Evolutionary conservation across 2,113 vertebrate species (phyloP), one percentile per base, ranked within the genome.

Genomic region (Nesoenas mayeri): DNA sequence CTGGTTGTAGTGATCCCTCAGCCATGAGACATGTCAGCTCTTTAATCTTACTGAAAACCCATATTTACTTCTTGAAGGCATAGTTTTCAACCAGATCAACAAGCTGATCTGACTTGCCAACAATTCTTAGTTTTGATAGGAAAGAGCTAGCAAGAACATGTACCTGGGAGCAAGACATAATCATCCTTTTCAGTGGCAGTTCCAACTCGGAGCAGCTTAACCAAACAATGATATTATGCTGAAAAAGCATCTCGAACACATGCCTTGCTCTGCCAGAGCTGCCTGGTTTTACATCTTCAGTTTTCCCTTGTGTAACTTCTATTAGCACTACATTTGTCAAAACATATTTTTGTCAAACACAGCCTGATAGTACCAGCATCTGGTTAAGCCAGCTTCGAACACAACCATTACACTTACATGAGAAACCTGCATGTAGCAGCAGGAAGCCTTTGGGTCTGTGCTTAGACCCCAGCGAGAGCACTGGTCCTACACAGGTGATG

Each of bases 401-500:
- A 42, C 25, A 78, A 7, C 14, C 5, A 26, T 57, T 28, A 36
- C 11, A 12, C 25, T 15, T 53, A 9, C 4, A 19, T 31, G 28
- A 79, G 62, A 81, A 65, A 50, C 18, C 8, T 50, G 50, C 9
- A 3, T 3, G 6, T 22, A n/a, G 79, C 53, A 66, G 48, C 40
- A 81, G 51, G 47, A 58, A 28, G 15, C 24, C 48, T 64, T 47
- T 58, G 60, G 12, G 11, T 62, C 42, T 67, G 28, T 62, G 22
- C 61, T 44, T 31, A 26, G 0, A 1, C 11, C 13, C 32, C 36
- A 69, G n/a, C 0, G 9, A 70, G n/a, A 32, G n/a, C 44, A 26
- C 17, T 9, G 58, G 24, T 14, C 28, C 31, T 40, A 2, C 13
- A 24, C 28, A 82, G 48, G 26, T 66, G n/a, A 66, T 14, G 44